Conservation (phyloP, 2,888 invertebrate species). For the Pollenia griseotomentosa region DNA sequence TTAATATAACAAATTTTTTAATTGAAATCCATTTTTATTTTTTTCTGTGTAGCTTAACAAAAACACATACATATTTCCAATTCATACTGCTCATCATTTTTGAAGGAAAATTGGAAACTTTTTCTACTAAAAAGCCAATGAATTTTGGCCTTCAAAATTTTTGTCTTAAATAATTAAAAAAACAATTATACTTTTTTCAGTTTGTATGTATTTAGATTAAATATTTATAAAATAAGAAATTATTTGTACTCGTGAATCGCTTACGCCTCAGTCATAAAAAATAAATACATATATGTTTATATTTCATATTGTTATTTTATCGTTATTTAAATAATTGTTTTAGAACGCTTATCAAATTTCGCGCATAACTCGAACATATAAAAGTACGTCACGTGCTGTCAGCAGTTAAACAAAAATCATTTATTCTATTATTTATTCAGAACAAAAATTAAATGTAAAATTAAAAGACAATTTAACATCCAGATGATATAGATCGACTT, state of each 20-base stretch:
- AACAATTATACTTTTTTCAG: background rate
- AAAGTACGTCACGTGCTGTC: slow-evolving; percentile 29
- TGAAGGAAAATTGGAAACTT: too few species aligned
- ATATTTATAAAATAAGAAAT: background rate
- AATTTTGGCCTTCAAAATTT: background rate
- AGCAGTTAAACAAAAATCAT: slow-evolving; percentile 6
- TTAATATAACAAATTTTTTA: too few species aligned
- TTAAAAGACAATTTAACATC: background rate
- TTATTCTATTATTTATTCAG: background rate
- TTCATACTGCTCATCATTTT: too few species aligned
- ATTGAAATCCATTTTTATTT: too few species aligned
- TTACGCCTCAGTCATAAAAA: background rate
- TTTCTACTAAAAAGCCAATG: too few species aligned
- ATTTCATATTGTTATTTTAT: slow-evolving; percentile 11
- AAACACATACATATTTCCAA: too few species aligned
- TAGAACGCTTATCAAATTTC: background rate
- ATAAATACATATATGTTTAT: background rate
- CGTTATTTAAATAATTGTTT: slow-evolving; percentile 36
- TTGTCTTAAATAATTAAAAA: background rate
- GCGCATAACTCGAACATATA: background rate
- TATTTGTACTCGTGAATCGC: background rate
- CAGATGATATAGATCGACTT: background rate
- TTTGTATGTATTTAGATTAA: background rate
- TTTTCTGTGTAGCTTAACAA: too few species aligned
- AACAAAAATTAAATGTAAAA: background rate